Evolutionary conservation across 2,113 vertebrate species (phyloP).

Genomic region (Aspidoscelis tigris): DNA sequence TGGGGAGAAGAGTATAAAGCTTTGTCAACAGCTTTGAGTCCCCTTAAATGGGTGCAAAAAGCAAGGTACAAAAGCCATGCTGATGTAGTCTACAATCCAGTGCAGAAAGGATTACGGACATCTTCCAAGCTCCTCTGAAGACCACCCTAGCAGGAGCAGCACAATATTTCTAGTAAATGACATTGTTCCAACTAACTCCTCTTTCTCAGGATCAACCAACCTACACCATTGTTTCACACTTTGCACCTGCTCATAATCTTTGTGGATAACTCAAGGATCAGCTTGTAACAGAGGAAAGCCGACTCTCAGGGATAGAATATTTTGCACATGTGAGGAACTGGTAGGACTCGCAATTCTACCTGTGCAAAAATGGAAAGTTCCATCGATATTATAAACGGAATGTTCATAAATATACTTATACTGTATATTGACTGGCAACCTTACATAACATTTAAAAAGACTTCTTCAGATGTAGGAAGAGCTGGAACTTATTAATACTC

Average conservation of each 20-base stretch:
- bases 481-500: too few relatives aligned
- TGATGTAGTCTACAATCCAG: too few relatives aligned
- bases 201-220: neutral
- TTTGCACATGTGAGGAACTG: neutral
- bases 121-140: neutral
- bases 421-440: neutral
- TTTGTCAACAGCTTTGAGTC: too few relatives aligned
- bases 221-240: too few relatives aligned
- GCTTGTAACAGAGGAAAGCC: neutral
- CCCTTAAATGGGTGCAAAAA: too few relatives aligned
- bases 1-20: too few relatives aligned
- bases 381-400: neutral
- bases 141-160: neutral
- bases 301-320: neutral
- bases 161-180: neutral
- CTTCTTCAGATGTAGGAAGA: neutral
- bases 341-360: neutral
- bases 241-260: neutral
- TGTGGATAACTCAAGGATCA: neutral
- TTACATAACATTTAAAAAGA: neutral
- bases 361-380: too few relatives aligned
- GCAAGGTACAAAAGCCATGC: too few relatives aligned
- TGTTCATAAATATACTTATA: neutral
- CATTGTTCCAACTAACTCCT: neutral
- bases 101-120: neutral